Percentiles rank a stretch among this genome's conserved stretches.
These are phyloP conservation scores for Reticulitermes lucifugus DNA, from an alignment of 2,888 invertebrate genomes.

Conservation along the genomic window DNA sequence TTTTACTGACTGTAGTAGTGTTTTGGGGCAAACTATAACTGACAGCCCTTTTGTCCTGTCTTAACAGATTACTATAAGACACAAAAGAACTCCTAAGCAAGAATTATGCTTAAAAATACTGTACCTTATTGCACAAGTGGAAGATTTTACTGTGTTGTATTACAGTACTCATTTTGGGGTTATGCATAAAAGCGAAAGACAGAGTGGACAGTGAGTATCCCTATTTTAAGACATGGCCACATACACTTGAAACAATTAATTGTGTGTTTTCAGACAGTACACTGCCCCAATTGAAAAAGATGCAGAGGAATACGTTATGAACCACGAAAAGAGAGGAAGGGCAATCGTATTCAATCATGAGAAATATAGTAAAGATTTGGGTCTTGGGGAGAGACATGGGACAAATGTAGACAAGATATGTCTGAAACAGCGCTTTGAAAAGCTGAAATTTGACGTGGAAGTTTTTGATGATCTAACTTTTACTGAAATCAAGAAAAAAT, in stretches of 20 bases:
- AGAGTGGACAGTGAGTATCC: too few relatives aligned
- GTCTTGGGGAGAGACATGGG: slow-evolving; percentile 58
- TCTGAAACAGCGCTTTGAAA: slow-evolving; percentile 58
- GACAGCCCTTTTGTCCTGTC: too few relatives aligned
- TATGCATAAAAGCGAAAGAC: too few relatives aligned
- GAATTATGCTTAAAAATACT: too few relatives aligned
- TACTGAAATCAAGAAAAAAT: slow-evolving; percentile 58
- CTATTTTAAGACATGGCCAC: too few relatives aligned
- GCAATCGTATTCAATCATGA: slow-evolving; percentile 65
- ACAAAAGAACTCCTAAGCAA: too few relatives aligned
- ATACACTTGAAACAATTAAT: background rate
- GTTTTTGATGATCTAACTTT: slow-evolving; percentile 58
- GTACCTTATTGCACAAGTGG: too few relatives aligned
- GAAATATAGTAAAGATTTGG: slow-evolving; percentile 57
- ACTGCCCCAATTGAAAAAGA: background rate
- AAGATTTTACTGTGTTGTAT: too few relatives aligned
- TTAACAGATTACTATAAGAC: too few relatives aligned
- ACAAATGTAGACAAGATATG: slow-evolving; percentile 64
- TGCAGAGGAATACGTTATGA: slow-evolving; percentile 61
- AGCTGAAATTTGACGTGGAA: slow-evolving; percentile 59
- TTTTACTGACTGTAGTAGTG: too few relatives aligned
- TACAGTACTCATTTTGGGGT: too few relatives aligned
- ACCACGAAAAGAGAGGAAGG: slow-evolving; percentile 60
- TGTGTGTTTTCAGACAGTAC: slow-evolving; percentile 49
- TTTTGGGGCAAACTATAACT: too few relatives aligned